A percentile compares a stretch with the other conserved stretches of the same genome.
These are phyloP conservation scores for Aplysina aerophoba DNA, from an alignment of 37 sponge, comb jelly and placozoan species.

Conservation along the genomic window DNA sequence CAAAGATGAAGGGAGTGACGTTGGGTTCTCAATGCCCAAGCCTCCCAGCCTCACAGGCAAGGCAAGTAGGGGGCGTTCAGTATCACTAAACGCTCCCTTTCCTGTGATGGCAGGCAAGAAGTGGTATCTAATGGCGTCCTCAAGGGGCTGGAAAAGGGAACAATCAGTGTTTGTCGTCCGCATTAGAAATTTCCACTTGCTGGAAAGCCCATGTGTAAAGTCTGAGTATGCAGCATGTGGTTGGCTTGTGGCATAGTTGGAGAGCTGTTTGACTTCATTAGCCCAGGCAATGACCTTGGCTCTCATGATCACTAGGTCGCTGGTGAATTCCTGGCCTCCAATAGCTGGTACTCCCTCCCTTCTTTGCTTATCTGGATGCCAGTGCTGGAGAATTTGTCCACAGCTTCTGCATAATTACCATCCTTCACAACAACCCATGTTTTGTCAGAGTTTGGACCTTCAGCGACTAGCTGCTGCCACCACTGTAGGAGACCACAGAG, in stretches of 20 bases:
- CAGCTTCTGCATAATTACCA: neutral
- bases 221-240: neutral
- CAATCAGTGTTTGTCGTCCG: neutral
- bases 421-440: slow-evolving; percentile 10
- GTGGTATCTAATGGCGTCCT: neutral
- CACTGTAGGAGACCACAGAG: neutral
- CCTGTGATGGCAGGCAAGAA: slow-evolving; percentile 20
- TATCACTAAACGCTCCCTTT: neutral
- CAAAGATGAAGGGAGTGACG: too few species aligned
- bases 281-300: too few species aligned
- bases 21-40: slow-evolving; percentile 5
- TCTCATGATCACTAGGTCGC: too few species aligned
- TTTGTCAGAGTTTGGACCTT: neutral
- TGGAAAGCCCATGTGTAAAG: neutral
- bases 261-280: neutral
- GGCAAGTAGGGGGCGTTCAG: neutral
- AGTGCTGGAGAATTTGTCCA: neutral
- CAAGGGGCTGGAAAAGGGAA: neutral
- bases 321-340: too few species aligned
- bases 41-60: neutral
- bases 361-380: neutral
- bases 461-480: neutral
- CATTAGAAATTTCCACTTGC: slow-evolving; percentile 5
- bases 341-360: neutral
- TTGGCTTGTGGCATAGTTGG: neutral